These are phyloP conservation scores for Celastrina argiolus DNA, from an alignment of 2,888 invertebrate species.

Conservation along the genomic window DNA sequence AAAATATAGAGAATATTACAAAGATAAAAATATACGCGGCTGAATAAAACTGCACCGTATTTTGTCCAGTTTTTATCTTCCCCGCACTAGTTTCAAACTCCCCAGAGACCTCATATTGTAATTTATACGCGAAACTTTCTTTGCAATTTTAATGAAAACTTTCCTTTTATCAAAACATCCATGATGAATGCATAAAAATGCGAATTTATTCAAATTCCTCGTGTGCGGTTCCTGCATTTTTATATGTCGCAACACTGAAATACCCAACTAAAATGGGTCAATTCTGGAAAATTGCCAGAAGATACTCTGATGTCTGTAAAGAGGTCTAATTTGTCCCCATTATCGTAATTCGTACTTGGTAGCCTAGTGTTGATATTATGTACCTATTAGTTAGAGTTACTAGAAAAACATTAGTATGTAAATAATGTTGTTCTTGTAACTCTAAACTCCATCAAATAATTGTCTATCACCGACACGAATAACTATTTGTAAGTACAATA, in stretches of 20 bases:
- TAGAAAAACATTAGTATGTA: too few relatives aligned
- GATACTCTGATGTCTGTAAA: not conserved
- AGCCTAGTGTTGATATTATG: too few relatives aligned
- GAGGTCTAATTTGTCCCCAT: not conserved
- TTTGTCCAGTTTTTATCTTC: slow-evolving; percentile 8
- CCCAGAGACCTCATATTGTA: not conserved
- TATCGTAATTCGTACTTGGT: too few relatives aligned
- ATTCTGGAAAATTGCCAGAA: not conserved
- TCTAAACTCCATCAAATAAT: too few relatives aligned
- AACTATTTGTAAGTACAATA: too few relatives aligned
- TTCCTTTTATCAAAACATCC: slow-evolving; percentile 17
- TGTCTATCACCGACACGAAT: too few relatives aligned
- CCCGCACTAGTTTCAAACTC: slow-evolving; percentile 12
- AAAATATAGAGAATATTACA: not conserved
- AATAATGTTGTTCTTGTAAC: too few relatives aligned
- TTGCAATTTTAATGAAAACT: slow-evolving; percentile 17
- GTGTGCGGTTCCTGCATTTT: not conserved
- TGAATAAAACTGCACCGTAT: not conserved
- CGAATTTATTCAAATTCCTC: slow-evolving; percentile 1
- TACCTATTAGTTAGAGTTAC: too few relatives aligned
- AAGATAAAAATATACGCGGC: not conserved
- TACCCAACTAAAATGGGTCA: not conserved
- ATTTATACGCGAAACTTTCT: slow-evolving; percentile 12
- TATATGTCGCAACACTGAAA: not conserved
- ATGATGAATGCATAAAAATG: slow-evolving; percentile 2